These are phyloP conservation scores for Octodon degus DNA, from an alignment of 2,113 vertebrate species.

Conservation along the genomic window DNA sequence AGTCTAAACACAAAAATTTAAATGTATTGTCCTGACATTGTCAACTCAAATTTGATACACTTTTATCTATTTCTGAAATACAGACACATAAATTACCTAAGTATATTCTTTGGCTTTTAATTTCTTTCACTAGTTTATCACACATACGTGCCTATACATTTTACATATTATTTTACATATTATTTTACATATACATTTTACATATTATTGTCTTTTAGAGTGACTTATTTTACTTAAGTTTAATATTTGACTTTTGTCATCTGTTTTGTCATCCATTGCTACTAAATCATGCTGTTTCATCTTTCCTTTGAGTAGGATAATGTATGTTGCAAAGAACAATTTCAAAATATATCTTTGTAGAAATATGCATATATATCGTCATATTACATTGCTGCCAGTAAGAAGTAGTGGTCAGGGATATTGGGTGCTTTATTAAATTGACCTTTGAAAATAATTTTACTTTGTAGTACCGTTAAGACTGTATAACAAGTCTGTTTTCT, in stretches of 20 bases:
- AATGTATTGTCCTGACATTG: not conserved
- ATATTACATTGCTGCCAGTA: not conserved
- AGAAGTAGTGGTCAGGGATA: not conserved
- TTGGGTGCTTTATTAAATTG: not conserved
- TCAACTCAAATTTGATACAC: not conserved
- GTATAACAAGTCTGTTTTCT: not conserved
- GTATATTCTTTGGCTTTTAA: not conserved
- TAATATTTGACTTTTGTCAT: not conserved
- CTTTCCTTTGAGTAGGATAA: not conserved
- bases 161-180: too few relatives aligned
- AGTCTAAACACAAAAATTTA: not conserved
- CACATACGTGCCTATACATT: not conserved
- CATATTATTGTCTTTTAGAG: not conserved
- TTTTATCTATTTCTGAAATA: not conserved
- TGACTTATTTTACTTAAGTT: not conserved
- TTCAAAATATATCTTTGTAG: not conserved
- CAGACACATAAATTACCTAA: not conserved
- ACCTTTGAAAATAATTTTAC: conserved; percentile 41
- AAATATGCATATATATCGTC: not conserved
- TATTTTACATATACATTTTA: not conserved
- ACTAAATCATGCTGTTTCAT: not conserved
- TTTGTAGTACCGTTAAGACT: not conserved
- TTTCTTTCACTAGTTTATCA: not conserved
- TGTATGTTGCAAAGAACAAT: not conserved
- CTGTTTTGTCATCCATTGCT: not conserved